These are phyloP conservation scores for Bucco capensis DNA, from an alignment of 2,113 vertebrate genomes.

Conservation along the genomic window DNA sequence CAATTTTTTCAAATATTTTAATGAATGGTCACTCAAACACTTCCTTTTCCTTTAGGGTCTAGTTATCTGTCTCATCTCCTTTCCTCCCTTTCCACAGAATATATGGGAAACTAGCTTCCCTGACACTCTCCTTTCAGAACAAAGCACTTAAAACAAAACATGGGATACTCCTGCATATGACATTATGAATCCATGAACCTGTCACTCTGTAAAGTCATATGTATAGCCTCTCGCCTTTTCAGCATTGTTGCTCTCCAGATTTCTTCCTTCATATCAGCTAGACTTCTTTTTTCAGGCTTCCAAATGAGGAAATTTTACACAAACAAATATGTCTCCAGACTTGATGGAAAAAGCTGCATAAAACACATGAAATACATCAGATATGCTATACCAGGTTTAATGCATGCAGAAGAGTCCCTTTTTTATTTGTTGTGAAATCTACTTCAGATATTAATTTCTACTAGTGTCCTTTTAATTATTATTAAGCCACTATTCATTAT, in stretches of 20 bases:
- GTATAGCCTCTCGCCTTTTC: not conserved
- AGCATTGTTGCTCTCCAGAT: not conserved
- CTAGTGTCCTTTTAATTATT: not conserved
- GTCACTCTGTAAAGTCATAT: not conserved
- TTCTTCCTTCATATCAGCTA: not conserved
- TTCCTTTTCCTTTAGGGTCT: not conserved
- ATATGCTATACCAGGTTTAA: not conserved
- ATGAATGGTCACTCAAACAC: not conserved
- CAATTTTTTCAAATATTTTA: slow-evolving; percentile 25
- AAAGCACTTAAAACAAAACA: not conserved
- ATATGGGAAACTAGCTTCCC: not conserved
- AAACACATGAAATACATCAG: not conserved
- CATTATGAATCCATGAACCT: not conserved
- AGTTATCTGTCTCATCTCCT: not conserved
- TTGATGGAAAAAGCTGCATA: not conserved
- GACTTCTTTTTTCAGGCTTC: not conserved
- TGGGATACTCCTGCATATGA: not conserved
- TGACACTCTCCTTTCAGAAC: not conserved
- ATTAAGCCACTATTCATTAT: not conserved
- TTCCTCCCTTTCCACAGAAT: not conserved
- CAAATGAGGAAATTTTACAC: not conserved
- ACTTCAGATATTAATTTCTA: not conserved
- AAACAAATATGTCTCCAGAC: not conserved
- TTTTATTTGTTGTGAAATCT: not conserved
- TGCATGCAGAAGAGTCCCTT: not conserved